Evolutionary conservation across 1,140 invertebrate genomes (phyloP).

Genomic region (Trichonephila clavata): DNA sequence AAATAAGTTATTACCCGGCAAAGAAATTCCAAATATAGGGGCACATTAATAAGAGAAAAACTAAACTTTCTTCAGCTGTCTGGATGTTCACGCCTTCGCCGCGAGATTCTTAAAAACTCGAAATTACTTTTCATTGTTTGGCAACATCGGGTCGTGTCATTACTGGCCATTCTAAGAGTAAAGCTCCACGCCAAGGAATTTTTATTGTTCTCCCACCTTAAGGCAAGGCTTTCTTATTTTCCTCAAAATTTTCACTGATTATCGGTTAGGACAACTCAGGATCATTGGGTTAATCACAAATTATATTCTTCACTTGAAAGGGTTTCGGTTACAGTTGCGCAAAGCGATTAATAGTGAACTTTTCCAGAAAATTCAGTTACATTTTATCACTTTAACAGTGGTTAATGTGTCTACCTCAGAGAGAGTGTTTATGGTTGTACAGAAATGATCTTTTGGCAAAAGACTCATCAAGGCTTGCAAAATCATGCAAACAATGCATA

Average conservation of each 20-base stretch:
- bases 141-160: slow-evolving; percentile 30
- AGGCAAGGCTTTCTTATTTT: neutral
- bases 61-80: neutral
- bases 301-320: slow-evolving; percentile 25
- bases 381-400: no score
- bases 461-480: no score
- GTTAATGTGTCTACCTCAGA: no score
- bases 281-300: slow-evolving; percentile 55
- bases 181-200: slow-evolving; percentile 52
- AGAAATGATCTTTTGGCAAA: no score
- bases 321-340: neutral
- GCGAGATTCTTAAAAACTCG: neutral
- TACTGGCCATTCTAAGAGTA: slow-evolving; percentile 8
- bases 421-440: no score
- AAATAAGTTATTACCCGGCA: neutral
- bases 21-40: neutral
- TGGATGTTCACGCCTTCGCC: slow-evolving; percentile 45
- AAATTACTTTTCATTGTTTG: slow-evolving; percentile 49
- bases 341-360: neutral
- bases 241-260: slow-evolving; percentile 25
- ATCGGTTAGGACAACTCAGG: neutral
- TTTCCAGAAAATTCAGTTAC: neutral
- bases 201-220: slow-evolving; percentile 49
- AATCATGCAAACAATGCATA: no score
- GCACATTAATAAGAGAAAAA: slow-evolving; percentile 15